Conservation (phyloP, 2,888 invertebrate genomes). For the Hipparchia sbordonii region DNA sequence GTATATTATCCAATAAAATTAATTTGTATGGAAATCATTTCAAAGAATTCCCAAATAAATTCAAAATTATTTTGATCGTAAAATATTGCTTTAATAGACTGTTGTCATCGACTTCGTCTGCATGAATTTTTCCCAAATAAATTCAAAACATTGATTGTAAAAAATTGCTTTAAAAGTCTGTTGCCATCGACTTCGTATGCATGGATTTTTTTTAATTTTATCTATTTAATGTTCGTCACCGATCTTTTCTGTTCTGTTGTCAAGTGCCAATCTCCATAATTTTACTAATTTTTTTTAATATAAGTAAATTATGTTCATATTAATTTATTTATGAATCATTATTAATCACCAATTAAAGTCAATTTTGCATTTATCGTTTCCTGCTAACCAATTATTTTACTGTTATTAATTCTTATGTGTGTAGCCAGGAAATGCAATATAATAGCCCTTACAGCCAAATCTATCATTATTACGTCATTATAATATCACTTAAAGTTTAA, state of each 20-base stretch:
- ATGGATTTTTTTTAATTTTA: background rate
- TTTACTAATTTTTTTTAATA: too few species aligned
- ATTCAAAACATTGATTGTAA: too few species aligned
- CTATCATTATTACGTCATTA: background rate
- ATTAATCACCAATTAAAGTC: background rate
- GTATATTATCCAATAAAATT: too few species aligned
- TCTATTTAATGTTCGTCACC: background rate
- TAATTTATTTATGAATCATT: background rate
- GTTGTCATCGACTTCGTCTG: too few species aligned
- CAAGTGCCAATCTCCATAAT: background rate
- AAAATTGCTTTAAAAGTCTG: too few species aligned
- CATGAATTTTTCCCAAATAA: too few species aligned
- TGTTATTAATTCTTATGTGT: background rate
- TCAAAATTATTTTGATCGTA: too few species aligned
- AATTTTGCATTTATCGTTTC: background rate
- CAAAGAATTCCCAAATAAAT: too few species aligned
- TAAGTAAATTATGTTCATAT: background rate
- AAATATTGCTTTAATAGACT: too few species aligned
- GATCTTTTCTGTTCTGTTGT: background rate
- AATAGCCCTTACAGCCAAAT: background rate
- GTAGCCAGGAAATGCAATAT: conserved; percentile 8
- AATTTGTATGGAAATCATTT: too few species aligned
- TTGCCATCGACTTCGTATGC: too few species aligned
- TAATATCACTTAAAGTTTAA: background rate
- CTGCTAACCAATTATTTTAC: background rate